Percentiles rank a stretch among this genome's conserved stretches.
Evolutionary conservation across 2,797 vertebrate species (phyloP).

Genomic region (Chaunax sp.): DNA sequence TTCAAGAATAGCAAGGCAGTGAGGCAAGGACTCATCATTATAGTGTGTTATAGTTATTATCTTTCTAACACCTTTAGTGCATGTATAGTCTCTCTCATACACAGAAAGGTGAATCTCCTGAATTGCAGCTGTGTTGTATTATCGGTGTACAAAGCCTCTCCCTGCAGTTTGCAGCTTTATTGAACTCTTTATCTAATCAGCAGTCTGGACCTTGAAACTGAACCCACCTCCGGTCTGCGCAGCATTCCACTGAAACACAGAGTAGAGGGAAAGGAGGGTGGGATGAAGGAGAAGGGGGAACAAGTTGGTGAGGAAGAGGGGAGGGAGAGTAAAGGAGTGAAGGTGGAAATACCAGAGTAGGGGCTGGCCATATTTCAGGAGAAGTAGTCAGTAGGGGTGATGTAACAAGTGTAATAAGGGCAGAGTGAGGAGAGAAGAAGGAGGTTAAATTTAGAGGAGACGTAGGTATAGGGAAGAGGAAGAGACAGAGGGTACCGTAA

Average conservation of each 20-base stretch:
- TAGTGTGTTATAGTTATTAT: neutral
- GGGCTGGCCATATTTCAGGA: slow-evolving; percentile 25
- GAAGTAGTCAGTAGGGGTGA: slow-evolving; percentile 31
- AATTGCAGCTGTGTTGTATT: slow-evolving; percentile 45
- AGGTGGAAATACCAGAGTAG: slow-evolving; percentile 28
- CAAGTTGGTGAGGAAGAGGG: slow-evolving; percentile 2
- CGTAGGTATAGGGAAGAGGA: slow-evolving; percentile 16
- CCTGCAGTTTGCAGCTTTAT: slow-evolving; percentile 65
- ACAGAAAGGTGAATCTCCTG: slow-evolving; percentile 3
- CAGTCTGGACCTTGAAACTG: slow-evolving; percentile 74
- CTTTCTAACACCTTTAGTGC: slow-evolving; percentile 21
- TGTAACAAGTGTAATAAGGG: slow-evolving; percentile 44
- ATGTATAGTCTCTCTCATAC: neutral
- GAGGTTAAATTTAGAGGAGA: slow-evolving; percentile 34
- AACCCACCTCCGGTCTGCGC: slow-evolving; percentile 37
- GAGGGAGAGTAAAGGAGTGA: slow-evolving; percentile 6
- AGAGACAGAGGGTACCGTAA: neutral
- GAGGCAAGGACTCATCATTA: neutral
- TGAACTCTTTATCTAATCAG: slow-evolving; percentile 79
- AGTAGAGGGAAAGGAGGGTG: slow-evolving; percentile 1
- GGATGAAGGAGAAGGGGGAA: slow-evolving; percentile 7
- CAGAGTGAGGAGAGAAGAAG: slow-evolving; percentile 15
- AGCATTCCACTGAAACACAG: slow-evolving; percentile 60
- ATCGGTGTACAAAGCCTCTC: slow-evolving; percentile 49
- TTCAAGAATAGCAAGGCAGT: neutral